Conservation (phyloP, 2,797 vertebrate species). For the Acestrorhynchus altus region DNA sequence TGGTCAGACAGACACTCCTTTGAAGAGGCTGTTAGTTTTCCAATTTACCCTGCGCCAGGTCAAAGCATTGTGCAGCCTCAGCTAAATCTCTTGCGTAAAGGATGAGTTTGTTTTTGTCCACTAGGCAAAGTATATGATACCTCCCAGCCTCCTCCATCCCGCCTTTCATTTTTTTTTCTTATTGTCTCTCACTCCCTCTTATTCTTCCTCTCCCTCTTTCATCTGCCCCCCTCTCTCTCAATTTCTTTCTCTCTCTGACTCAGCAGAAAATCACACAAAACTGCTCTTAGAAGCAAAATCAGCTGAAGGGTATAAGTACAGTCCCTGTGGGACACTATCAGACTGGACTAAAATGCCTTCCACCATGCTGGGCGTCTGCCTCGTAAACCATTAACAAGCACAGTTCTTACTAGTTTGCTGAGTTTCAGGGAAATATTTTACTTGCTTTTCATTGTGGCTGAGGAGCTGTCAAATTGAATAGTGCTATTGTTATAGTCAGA, state of each 20-base stretch:
- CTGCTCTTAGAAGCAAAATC: slow-evolving; percentile 32
- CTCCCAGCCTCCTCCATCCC: slow-evolving; percentile 14
- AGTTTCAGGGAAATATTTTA: not conserved
- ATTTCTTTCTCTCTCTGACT: slow-evolving; percentile 40
- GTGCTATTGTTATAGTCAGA: not conserved
- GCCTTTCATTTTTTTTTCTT: slow-evolving; percentile 17
- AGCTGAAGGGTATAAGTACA: slow-evolving; percentile 41
- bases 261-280: slow-evolving; percentile 46
- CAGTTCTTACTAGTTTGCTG: not conserved
- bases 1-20: not conserved
- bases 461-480: not conserved
- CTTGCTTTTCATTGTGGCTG: not conserved
- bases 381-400: slow-evolving; percentile 39
- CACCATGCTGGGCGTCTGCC: slow-evolving; percentile 7
- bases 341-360: slow-evolving; percentile 29
- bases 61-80: slow-evolving; percentile 50
- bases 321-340: slow-evolving; percentile 46
- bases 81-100: slow-evolving; percentile 48
- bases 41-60: slow-evolving; percentile 35
- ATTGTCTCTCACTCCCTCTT: slow-evolving; percentile 8
- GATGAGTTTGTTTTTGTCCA: slow-evolving; percentile 41
- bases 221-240: slow-evolving; percentile 11
- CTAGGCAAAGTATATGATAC: slow-evolving; percentile 40
- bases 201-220: too few species aligned
- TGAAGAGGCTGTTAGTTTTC: slow-evolving; percentile 28